phyloP scores from a whole-genome alignment of 2,113 vertebrate species.

The Xenus cinereus region DNA sequence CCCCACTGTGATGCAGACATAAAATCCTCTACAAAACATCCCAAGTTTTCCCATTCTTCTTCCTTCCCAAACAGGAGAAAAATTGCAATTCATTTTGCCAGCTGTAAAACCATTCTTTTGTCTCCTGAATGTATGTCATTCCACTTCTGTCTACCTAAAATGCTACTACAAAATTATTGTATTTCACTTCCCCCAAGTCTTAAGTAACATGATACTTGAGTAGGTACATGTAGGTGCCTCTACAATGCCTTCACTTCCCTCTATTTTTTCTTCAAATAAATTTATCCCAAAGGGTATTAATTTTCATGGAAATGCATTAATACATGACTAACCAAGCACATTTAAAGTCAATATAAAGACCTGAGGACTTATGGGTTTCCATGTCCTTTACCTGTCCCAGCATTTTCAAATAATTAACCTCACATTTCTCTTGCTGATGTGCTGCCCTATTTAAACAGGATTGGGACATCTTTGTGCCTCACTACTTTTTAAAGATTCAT shows the following conservation, averaged over 20 bases:
- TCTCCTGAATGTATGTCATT: background rate
- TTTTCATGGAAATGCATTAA: background rate
- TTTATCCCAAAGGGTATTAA: background rate
- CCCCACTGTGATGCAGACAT: background rate
- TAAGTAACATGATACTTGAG: background rate
- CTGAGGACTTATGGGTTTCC: background rate
- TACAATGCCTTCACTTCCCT: background rate
- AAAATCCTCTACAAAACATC: background rate
- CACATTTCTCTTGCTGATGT: background rate
- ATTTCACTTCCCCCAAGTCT: background rate
- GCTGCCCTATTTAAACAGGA: background rate
- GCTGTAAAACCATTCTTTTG: background rate
- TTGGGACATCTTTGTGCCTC: background rate
- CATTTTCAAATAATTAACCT: background rate
- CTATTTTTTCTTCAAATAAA: background rate
- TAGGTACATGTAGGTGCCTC: no score
- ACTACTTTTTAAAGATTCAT: background rate
- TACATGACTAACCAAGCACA: background rate
- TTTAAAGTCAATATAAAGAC: background rate
- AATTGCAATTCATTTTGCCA: background rate
- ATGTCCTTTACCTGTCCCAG: background rate
- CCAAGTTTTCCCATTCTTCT: background rate
- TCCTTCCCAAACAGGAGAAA: background rate
- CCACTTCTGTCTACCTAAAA: background rate
- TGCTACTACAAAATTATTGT: background rate